Evolutionary conservation across 2,888 invertebrate species (phyloP), one percentile per base, ranked within the genome.

Genomic region (Thereva unica): DNA sequence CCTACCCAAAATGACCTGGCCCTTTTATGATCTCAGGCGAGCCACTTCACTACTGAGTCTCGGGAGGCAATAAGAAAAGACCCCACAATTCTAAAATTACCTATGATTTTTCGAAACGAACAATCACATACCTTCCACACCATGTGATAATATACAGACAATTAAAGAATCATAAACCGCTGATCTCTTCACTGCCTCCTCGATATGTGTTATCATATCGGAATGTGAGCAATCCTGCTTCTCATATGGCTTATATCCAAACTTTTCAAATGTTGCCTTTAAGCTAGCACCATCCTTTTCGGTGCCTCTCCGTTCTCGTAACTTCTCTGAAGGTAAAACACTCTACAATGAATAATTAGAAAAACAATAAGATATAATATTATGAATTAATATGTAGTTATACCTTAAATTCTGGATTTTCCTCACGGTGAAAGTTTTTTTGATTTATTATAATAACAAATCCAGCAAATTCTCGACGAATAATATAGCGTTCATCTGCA

Each of bases 81-180:
- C 23, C 23, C 2, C 23, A 23, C 23, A 23, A 23, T 23, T 23
- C 23, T 2, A 23, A 35, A 52, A 42, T 52, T 38, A 35, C 45
- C 50, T 38, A 35, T 6, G 35, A 10, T 59, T 41, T 55, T 45
- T 38, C 34, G 5, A 9, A 41, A 47, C 7, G 12, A 35, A 38
- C n/a, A n/a, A 37, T 57, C 10, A 9, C 47, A 67, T 68, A 75
- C 77, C 79, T 68, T 79, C 75, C 64, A 75, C 71, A 0, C 81
- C 80, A 70, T 81, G 80, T 4, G 79, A 77, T 45, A 80, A 67
- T 56, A 81, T 77, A 68, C 77, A 78, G 5, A 80, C 75, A 67
- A 80, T 75, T 9, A 80, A 52, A 0, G 80, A 80, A 68, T 80
- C 79, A 23, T 71, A 74, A 4, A 72, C 61, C 3, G 72, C 37